phyloP scores from a whole-genome alignment of 37 sponge, comb jelly and placozoan genomes.

The Hexactinellida sp. region DNA sequence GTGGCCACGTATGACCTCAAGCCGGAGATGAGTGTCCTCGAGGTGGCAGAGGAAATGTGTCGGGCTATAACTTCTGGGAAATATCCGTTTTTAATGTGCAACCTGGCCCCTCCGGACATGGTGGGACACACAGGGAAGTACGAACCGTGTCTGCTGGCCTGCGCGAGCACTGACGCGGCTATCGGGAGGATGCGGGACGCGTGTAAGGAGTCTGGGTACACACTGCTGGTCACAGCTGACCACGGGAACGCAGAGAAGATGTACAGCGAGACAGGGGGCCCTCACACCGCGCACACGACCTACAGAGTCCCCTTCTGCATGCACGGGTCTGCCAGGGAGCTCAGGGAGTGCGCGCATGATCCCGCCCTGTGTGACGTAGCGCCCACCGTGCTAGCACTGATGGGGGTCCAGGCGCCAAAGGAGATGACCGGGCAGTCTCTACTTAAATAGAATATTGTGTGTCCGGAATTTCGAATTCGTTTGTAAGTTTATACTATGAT shows the following conservation, averaged over 20 bases:
- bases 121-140: slow-evolving; percentile 97
- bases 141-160: slow-evolving; percentile 69
- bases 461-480: neutral
- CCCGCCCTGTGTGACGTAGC: slow-evolving; percentile 83
- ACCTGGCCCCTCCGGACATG: slow-evolving; percentile 99
- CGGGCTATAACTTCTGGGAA: slow-evolving; percentile 49
- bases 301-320: slow-evolving; percentile 80
- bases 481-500: neutral
- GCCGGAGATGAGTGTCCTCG: slow-evolving; percentile 88
- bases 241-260: slow-evolving; percentile 97
- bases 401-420: slow-evolving; percentile 63
- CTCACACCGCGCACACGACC: slow-evolving; percentile 90
- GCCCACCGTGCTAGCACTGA: slow-evolving; percentile 66
- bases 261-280: slow-evolving; percentile 71
- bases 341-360: slow-evolving; percentile 19
- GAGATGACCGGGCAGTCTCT: slow-evolving; percentile 85
- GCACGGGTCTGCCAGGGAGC: slow-evolving; percentile 34
- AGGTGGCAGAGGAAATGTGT: slow-evolving; percentile 70
- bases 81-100: slow-evolving; percentile 90
- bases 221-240: slow-evolving; percentile 78
- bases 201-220: slow-evolving; percentile 64
- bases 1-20: slow-evolving; percentile 90
- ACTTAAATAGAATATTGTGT: slow-evolving; percentile 10
- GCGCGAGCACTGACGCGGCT: slow-evolving; percentile 66
- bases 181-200: slow-evolving; percentile 69